phyloP scores from a whole-genome alignment of 1,140 invertebrate genomes.

The Bombus confusus region DNA sequence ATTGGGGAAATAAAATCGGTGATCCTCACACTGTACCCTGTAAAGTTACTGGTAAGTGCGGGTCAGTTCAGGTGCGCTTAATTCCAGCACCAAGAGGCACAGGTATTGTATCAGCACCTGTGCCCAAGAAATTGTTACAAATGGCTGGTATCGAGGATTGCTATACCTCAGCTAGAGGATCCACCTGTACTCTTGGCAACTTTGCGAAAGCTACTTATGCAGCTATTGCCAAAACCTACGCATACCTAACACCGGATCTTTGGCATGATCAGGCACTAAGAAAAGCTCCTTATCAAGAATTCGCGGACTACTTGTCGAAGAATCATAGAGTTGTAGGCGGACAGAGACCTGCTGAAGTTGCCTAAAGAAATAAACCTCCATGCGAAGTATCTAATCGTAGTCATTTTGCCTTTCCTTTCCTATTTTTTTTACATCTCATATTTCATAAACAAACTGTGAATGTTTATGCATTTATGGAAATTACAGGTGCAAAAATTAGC shows the following conservation, averaged over 20 bases:
- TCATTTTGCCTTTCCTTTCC: background rate
- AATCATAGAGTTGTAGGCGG: constrained; percentile 84
- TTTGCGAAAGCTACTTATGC: constrained; percentile 99
- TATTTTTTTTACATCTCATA: background rate
- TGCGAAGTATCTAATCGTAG: constrained; percentile 32
- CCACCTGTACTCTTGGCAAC: constrained; percentile 99
- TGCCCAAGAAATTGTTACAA: constrained; percentile 98
- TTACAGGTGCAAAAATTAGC: no score
- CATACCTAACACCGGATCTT: constrained; percentile 98
- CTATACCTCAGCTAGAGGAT: constrained; percentile 98
- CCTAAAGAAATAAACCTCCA: constrained; percentile 70
- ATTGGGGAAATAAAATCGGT: constrained; percentile 99
- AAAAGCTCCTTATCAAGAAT: constrained; percentile 97
- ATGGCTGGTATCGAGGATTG: constrained; percentile 99
- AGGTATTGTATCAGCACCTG: constrained; percentile 99
- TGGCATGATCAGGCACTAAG: constrained; percentile 96
- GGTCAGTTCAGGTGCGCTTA: constrained; percentile 97
- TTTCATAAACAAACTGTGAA: background rate
- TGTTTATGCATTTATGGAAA: background rate
- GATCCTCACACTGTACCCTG: constrained; percentile 99
- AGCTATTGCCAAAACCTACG: constrained; percentile 99
- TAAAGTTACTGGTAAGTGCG: constrained; percentile 99
- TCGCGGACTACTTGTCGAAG: constrained; percentile 93
- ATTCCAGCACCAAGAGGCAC: constrained; percentile 99
- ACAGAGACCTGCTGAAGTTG: constrained; percentile 75